Base-by-base conservation (phyloP, 2,888 invertebrate species). In the Amiota communis region DNA sequence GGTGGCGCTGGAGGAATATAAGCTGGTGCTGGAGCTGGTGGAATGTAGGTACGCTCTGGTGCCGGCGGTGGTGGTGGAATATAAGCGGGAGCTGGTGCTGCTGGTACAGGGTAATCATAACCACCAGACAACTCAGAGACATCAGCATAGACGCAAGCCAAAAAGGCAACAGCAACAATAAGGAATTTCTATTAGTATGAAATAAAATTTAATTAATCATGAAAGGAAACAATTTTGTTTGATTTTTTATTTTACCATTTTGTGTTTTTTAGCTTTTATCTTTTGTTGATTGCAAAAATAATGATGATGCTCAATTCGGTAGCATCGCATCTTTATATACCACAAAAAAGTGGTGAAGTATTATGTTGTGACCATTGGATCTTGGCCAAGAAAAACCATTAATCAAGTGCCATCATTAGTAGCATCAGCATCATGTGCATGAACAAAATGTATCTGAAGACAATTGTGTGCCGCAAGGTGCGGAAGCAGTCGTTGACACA, bases 131-230 rank as follows among this genome's bases (percentile, higher is more conserved):
- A 51, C 61, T 83, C 86, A 8, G 83, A 83, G 23, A 83, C 83
- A 78, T 83, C 83, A 48, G 83, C 83, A 3, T 77, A 76, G 63
- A 80, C 86, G 74, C 84, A 83, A 74, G 83, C 83, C 86, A 86
- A 20, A 20, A 83, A 81, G 74, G 86, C 86, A 65, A 86, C 77
- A 72, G 84, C 86, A 75, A 86, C 74, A 63, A 83, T 81, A 0
- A 82, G 49, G 82, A 83, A 86, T 83, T 86, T 86, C 83, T 83
- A 13, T 17, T 3, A 59, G 48, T 15, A 20, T 15, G 9, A 56
- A 49, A 11, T 2, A 59, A 20, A 48, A 10, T 11, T 36, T 3
- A 53, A 13, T 63, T 17, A 51, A 23, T 1, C 17, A 48, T 48
- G 67, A 8, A 64, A 64, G 15, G 15, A 46, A 36, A 12, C 3